phyloP scores from a whole-genome alignment of 2,113 vertebrate species.

The Myotis yumanensis region DNA sequence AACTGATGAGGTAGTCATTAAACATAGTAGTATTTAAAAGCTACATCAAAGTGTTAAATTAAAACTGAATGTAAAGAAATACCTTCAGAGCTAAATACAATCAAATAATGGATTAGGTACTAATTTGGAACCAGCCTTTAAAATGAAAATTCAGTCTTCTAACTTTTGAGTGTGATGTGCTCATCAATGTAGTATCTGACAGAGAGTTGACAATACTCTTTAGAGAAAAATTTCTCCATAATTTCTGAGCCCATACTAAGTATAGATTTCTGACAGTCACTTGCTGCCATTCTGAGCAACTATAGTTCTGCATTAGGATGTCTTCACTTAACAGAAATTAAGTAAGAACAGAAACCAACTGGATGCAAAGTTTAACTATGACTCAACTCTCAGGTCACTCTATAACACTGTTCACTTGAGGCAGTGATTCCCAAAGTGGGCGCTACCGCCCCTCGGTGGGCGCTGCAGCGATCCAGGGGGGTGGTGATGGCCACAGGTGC shows the following conservation, averaged over 20 bases:
- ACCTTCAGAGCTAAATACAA: not conserved
- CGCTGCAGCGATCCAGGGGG: too few species aligned
- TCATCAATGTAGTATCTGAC: not conserved
- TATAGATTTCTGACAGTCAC: not conserved
- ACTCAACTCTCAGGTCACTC: not conserved
- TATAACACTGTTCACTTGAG: not conserved
- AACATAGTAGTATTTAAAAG: not conserved
- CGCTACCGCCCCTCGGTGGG: too few species aligned
- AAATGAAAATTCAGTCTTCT: not conserved
- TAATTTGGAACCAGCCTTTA: not conserved
- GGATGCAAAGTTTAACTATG: constrained; percentile 1
- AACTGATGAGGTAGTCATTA: not conserved
- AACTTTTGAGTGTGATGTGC: not conserved
- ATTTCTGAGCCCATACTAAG: not conserved
- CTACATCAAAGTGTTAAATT: constrained; percentile 3
- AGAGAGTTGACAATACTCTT: not conserved
- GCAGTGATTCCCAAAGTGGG: too few species aligned
- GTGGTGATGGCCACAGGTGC: too few species aligned
- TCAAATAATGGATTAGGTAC: not conserved
- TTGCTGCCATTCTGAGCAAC: constrained; percentile 27
- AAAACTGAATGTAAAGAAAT: not conserved
- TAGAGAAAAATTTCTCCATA: constrained; percentile 18
- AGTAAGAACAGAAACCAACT: constrained; percentile 31
- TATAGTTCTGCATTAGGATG: not conserved
- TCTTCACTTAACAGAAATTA: constrained; percentile 40